Evolutionary conservation across 1,140 invertebrate species (phyloP).

Genomic region (Drosophila sproati): DNA sequence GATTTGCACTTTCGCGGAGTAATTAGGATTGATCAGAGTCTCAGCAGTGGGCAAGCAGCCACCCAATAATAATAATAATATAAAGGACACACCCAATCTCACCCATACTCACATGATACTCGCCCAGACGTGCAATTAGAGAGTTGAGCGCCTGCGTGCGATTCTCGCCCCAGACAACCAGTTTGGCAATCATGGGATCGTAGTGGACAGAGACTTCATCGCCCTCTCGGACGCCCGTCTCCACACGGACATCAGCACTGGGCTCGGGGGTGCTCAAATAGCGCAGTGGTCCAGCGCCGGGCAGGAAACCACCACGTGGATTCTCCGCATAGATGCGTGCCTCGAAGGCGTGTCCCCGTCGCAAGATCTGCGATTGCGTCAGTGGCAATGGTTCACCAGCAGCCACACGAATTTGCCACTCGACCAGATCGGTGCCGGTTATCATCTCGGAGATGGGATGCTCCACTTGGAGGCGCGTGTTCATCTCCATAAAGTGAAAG

Average conservation of each 20-base stretch:
- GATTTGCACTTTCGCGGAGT: too few relatives aligned
- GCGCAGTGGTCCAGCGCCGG: constrained; percentile 91
- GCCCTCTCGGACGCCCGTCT: constrained; percentile 91
- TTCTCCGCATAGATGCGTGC: constrained; percentile 98
- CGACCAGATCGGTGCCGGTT: constrained; percentile 96
- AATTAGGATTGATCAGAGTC: too few relatives aligned
- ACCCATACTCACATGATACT: constrained; percentile 88
- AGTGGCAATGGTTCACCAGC: constrained; percentile 93
- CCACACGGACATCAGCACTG: constrained; percentile 89
- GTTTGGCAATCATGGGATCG: constrained; percentile 99
- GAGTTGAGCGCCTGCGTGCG: constrained; percentile 92
- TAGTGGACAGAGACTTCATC: constrained; percentile 98
- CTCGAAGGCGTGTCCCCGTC: constrained; percentile 95
- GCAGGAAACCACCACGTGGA: constrained; percentile 93
- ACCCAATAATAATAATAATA: too few relatives aligned
- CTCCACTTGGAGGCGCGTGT: constrained; percentile 97
- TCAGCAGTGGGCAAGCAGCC: too few relatives aligned
- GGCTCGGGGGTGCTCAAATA: constrained; percentile 89
- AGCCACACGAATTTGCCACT: constrained; percentile 97
- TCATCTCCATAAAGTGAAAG: constrained; percentile 99
- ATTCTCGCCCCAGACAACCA: constrained; percentile 97
- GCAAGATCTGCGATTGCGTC: constrained; percentile 90
- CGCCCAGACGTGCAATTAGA: constrained; percentile 90
- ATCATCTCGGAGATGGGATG: constrained; percentile 99
- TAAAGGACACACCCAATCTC: too few relatives aligned